These are phyloP conservation scores for Drosophila barbarae DNA, from an alignment of 2,888 invertebrate genomes.

Conservation along the genomic window DNA sequence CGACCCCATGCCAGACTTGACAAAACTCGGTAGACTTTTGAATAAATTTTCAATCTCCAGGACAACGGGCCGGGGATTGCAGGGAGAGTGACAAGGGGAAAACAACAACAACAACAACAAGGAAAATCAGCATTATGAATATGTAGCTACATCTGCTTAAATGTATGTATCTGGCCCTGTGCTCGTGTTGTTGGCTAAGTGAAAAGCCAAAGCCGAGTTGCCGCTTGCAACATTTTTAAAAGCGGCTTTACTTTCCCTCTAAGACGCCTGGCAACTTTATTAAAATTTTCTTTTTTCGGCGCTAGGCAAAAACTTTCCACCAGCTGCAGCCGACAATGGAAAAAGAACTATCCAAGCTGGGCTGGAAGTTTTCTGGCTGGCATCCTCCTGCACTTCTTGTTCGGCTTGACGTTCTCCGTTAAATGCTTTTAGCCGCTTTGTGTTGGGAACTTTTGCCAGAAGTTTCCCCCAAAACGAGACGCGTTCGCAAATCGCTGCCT, in stretches of 20 bases:
- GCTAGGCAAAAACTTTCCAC: constrained; percentile 50
- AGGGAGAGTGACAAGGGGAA: constrained; percentile 5
- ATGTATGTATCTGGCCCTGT: constrained; percentile 45
- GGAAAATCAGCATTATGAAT: constrained; percentile 67
- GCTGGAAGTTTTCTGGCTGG: constrained; percentile 40
- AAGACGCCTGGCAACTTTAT: constrained; percentile 52
- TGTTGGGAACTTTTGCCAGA: constrained; percentile 22
- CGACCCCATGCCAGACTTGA: constrained; percentile 34
- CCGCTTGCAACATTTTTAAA: constrained; percentile 62
- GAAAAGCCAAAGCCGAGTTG: constrained; percentile 62
- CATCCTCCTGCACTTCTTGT: constrained; percentile 21
- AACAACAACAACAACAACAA: constrained; percentile 24
- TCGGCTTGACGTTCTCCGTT: constrained; percentile 24
- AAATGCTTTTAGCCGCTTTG: constrained; percentile 68
- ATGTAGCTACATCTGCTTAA: constrained; percentile 65
- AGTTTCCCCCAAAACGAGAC: constrained; percentile 27
- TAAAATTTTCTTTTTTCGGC: constrained; percentile 7
- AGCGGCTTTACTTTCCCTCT: constrained; percentile 66
- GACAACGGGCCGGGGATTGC: constrained; percentile 30
- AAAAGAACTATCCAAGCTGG: constrained; percentile 12
- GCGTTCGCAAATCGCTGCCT: neutral
- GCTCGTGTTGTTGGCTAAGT: constrained; percentile 51
- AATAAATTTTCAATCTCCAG: constrained; percentile 67
- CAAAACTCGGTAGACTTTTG: constrained; percentile 60
- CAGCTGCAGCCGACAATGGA: constrained; percentile 32